phyloP scores from a whole-genome alignment of 2,113 vertebrate species.

The Epinephelus moara region DNA sequence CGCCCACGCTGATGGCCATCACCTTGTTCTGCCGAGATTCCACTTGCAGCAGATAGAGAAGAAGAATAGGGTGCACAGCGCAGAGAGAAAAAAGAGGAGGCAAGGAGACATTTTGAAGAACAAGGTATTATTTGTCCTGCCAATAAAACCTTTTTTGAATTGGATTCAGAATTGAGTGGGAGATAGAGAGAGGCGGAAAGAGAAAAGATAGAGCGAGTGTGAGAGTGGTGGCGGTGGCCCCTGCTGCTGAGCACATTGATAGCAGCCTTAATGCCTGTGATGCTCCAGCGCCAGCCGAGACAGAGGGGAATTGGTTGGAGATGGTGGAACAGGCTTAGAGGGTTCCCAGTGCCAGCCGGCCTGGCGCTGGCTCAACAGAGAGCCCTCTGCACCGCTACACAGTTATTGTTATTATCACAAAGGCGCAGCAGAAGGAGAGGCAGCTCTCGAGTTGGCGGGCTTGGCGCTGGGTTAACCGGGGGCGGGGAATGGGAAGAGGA shows the following conservation, averaged over 20 bases:
- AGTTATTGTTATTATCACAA: slow-evolving; percentile 83
- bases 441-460: slow-evolving; percentile 79
- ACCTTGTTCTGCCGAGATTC: slow-evolving; percentile 49
- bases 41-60: slow-evolving; percentile 26
- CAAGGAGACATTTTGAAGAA: slow-evolving; percentile 63
- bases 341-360: slow-evolving; percentile 72
- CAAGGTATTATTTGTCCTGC: slow-evolving; percentile 71
- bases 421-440: slow-evolving; percentile 81
- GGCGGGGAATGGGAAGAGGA: slow-evolving; percentile 64
- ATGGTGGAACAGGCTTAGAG: slow-evolving; percentile 74
- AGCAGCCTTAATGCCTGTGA: slow-evolving; percentile 71
- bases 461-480: slow-evolving; percentile 74
- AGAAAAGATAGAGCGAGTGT: slow-evolving; percentile 55
- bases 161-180: slow-evolving; percentile 71
- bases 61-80: slow-evolving; percentile 18
- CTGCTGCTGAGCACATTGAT: slow-evolving; percentile 79
- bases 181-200: slow-evolving; percentile 61
- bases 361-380: slow-evolving; percentile 73
- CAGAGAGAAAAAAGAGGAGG: slow-evolving; percentile 33
- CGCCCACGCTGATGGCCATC: slow-evolving; percentile 44
- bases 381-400: slow-evolving; percentile 73
- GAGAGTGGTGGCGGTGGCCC: slow-evolving; percentile 65
- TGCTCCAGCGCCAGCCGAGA: slow-evolving; percentile 66
- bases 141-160: slow-evolving; percentile 70
- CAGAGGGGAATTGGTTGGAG: slow-evolving; percentile 74